Evolutionary conservation across 2,113 vertebrate species (phyloP), one percentile per base, ranked within the genome.

Genomic region (Dolichotis patagonum): DNA sequence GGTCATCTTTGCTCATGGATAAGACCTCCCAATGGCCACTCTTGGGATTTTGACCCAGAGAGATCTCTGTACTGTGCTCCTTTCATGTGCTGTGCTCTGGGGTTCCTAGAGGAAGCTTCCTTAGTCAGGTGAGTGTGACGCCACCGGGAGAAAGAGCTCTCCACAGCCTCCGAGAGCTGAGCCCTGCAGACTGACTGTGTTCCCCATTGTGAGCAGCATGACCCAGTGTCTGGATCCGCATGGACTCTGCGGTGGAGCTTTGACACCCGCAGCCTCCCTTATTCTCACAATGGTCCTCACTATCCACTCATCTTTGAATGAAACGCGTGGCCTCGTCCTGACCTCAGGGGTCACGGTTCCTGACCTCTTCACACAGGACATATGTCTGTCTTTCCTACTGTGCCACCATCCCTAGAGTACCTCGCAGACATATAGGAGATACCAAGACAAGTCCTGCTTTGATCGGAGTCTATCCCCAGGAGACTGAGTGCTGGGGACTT

Each of bases 21-120:
- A 60, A 58, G n/a, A 41, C 19, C 28, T 22, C 12, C 2, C 4
- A 12, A 7, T 46, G 54, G 17, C 30, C 9, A n/a, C 0, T 1
- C 7, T 58, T 58, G 28, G 2, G 1, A 60, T 46, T 32, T 89
- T 67, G 30, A 20, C 63, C 22, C 32, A 85, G 24, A 13, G 1
- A 52, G 26, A 54, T 14, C 75, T 91, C 26, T 84, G 58, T 20
- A 38, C 43, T 7, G 22, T 35, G 41, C 2, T 85, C 14, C 11
- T 41, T 52, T 75, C 46, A 41, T 38, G 19, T 28, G 4, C 65
- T 86, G 19, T 46, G 60, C 13, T 43, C n/a, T 41, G 11, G 5
- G 16, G 5, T 1, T 24, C 24, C 3, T n/a, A 60, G n/a, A 58
- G 38, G 43, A 58, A 41, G 9, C 2, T 41, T n/a, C 1, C 26